These are phyloP conservation scores for Boloria selene DNA, from an alignment of 2,888 invertebrate species.

Conservation along the genomic window DNA sequence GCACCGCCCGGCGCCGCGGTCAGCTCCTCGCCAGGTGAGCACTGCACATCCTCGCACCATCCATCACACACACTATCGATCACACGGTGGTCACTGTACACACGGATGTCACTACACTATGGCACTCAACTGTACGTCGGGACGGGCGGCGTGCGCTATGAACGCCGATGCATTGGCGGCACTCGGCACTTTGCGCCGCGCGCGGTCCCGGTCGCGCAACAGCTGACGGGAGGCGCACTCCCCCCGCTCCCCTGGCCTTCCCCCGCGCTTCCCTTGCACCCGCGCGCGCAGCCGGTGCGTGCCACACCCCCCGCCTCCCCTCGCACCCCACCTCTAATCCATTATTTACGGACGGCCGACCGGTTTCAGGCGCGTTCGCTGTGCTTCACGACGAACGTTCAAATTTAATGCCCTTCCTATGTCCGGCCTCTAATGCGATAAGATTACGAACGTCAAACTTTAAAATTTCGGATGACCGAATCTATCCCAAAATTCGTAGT, in stretches of 20 bases:
- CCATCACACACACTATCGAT: constrained; percentile 61
- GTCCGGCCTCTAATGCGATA: constrained; percentile 79
- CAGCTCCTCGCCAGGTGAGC: constrained; percentile 66
- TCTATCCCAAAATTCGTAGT: neutral
- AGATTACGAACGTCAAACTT: constrained; percentile 67
- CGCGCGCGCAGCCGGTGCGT: constrained; percentile 73
- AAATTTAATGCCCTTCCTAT: constrained; percentile 82
- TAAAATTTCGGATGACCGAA: constrained; percentile 38
- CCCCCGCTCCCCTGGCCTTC: constrained; percentile 52
- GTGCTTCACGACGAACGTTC: constrained; percentile 75
- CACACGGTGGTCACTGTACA: constrained; percentile 47
- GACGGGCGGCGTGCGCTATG: constrained; percentile 68
- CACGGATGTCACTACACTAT: constrained; percentile 57
- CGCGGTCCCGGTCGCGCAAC: constrained; percentile 79
- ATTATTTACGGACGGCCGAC: constrained; percentile 81
- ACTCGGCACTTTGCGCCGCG: constrained; percentile 57
- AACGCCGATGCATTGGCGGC: constrained; percentile 78
- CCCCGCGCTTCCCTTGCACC: constrained; percentile 47
- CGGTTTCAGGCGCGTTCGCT: constrained; percentile 79
- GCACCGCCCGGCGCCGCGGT: constrained; percentile 73
- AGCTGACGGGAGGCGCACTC: constrained; percentile 80
- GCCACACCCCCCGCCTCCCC: constrained; percentile 62
- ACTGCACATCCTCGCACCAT: constrained; percentile 65
- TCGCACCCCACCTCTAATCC: constrained; percentile 78
- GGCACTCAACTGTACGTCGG: constrained; percentile 53